These are phyloP conservation scores for Agrypnia vestita DNA, from an alignment of 1,140 invertebrate genomes.

Conservation along the genomic window DNA sequence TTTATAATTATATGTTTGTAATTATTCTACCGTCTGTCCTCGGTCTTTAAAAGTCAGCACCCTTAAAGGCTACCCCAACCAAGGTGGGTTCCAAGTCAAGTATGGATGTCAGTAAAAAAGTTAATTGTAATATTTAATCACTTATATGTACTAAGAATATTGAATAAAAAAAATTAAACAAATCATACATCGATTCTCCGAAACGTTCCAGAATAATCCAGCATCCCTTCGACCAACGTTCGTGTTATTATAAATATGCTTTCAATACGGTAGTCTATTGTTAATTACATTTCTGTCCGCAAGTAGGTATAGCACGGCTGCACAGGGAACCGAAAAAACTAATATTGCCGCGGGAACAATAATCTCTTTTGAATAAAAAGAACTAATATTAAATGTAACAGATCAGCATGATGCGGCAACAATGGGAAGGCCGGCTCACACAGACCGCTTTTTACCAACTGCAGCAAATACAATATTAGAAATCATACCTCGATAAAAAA, in stretches of 20 bases:
- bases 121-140: no score
- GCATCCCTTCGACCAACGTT: background rate
- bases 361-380: conserved; percentile 63
- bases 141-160: no score
- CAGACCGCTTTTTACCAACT: conserved; percentile 39
- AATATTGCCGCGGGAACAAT: conserved; percentile 61
- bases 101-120: no score
- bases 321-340: conserved; percentile 57
- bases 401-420: conserved; percentile 61
- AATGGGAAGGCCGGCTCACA: conserved; percentile 45
- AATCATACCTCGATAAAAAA: background rate
- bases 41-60: no score
- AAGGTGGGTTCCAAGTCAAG: no score
- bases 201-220: background rate
- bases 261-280: conserved; percentile 43
- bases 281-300: conserved; percentile 37
- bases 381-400: conserved; percentile 62
- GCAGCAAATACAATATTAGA: conserved; percentile 20
- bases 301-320: conserved; percentile 45
- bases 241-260: conserved; percentile 23
- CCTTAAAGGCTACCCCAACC: no score
- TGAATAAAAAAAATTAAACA: background rate
- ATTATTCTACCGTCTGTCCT: no score
- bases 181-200: conserved; percentile 12
- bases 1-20: no score